These are phyloP conservation scores for Xestoiulus laeticollis DNA, from an alignment of 2,888 invertebrate genomes.

Conservation along the genomic window DNA sequence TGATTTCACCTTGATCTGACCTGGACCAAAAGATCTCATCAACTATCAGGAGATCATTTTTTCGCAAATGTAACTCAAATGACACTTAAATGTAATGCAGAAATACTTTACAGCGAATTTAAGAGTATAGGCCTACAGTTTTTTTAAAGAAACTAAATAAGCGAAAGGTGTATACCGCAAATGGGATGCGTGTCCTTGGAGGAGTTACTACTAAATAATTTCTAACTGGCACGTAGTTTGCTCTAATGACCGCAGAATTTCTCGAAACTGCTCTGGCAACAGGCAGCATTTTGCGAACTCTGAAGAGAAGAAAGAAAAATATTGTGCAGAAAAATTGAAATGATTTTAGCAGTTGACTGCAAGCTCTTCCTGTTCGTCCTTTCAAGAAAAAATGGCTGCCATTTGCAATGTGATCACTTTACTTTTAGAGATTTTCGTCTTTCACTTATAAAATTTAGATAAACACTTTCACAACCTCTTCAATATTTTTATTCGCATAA, in stretches of 20 bases:
- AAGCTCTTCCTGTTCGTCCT: not conserved
- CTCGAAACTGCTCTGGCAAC: not conserved
- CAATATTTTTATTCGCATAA: not conserved
- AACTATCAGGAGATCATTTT: not conserved
- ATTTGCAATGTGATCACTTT: not conserved
- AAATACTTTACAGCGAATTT: not conserved
- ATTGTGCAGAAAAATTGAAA: not conserved
- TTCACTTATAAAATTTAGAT: not conserved
- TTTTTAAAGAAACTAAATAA: not conserved
- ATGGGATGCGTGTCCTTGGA: not conserved
- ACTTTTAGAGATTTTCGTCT: not conserved
- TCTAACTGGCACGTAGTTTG: slow-evolving; percentile 27
- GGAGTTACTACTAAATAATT: slow-evolving; percentile 30
- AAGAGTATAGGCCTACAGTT: not conserved
- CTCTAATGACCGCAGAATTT: not conserved
- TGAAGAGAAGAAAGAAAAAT: not conserved
- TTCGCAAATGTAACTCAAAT: not conserved
- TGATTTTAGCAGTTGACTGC: not conserved
- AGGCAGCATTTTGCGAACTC: slow-evolving; percentile 2
- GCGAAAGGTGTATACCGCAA: not conserved
- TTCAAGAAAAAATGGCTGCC: not conserved
- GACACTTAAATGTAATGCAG: no score
- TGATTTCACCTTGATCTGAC: not conserved
- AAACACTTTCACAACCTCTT: not conserved
- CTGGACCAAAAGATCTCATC: not conserved